phyloP scores from a whole-genome alignment of 2,888 invertebrate species.

The Andrena minutula region DNA sequence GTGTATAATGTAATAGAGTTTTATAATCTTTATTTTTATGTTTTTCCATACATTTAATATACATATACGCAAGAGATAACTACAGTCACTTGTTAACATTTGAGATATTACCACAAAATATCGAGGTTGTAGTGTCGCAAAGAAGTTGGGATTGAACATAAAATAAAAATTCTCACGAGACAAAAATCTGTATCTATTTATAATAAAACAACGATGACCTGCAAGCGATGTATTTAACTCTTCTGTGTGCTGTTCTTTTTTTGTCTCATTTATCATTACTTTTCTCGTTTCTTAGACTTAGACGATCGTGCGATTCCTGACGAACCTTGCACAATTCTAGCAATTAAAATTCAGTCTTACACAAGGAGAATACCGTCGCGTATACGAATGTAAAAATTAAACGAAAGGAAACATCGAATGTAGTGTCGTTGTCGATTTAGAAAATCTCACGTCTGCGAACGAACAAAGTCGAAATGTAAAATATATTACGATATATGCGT shows the following conservation, averaged over 20 bases:
- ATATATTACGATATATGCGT: constrained; percentile 54
- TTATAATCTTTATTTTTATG: constrained; percentile 77
- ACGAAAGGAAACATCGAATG: constrained; percentile 1
- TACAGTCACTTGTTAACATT: constrained; percentile 63
- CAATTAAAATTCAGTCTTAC: constrained; percentile 67
- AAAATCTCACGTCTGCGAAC: neutral
- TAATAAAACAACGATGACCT: constrained; percentile 52
- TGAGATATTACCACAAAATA: constrained; percentile 70
- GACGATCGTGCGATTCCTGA: constrained; percentile 21
- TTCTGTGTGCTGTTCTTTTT: neutral
- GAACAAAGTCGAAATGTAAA: constrained; percentile 33
- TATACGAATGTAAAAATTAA: constrained; percentile 25
- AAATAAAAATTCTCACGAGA: constrained; percentile 67
- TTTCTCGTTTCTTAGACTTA: constrained; percentile 12
- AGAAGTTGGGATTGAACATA: constrained; percentile 61
- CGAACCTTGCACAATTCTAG: constrained; percentile 46
- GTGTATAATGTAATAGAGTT: constrained; percentile 66
- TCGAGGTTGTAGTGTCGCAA: constrained; percentile 73
- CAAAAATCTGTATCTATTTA: constrained; percentile 44
- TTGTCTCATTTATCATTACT: neutral
- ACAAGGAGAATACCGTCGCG: constrained; percentile 37
- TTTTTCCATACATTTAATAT: constrained; percentile 78
- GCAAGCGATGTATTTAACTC: constrained; percentile 44
- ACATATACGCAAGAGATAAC: constrained; percentile 75
- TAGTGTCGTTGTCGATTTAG: constrained; percentile 16